Percentiles rank a stretch among this genome's conserved stretches.
Evolutionary conservation across 1,140 invertebrate species (phyloP).

Genomic region (Leptopilina boulardi): DNA sequence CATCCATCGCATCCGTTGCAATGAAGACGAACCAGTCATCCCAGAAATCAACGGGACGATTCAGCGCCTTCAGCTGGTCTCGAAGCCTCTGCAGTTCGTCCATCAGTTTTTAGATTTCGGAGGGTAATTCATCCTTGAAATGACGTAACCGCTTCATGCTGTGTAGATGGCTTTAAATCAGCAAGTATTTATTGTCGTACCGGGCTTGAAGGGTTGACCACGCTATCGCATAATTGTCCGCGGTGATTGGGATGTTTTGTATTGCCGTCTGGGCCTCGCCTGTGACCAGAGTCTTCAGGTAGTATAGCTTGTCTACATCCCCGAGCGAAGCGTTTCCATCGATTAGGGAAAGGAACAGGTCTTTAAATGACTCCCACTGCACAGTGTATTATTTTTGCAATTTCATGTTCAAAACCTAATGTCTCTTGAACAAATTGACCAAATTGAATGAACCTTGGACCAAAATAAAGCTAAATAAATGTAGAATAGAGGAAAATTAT

Average conservation of each 20-base stretch:
- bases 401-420: no score
- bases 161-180: neutral
- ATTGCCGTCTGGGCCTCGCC: neutral
- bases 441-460: no score
- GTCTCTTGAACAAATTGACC: no score
- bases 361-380: no score
- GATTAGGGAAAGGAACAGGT: neutral
- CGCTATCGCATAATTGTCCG: neutral
- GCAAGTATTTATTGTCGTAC: neutral
- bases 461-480: no score
- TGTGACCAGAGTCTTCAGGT: neutral
- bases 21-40: slow-evolving; percentile 35
- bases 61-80: neutral
- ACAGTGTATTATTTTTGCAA: no score
- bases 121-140: neutral
- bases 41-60: neutral
- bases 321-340: neutral
- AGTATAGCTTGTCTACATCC: neutral
- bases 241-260: neutral
- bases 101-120: neutral
- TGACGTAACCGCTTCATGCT: neutral
- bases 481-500: no score
- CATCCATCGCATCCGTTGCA: neutral
- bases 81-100: neutral
- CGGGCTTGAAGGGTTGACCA: neutral